These are phyloP conservation scores for Petrolisthes cinctipes DNA, from an alignment of 2,888 invertebrate genomes.

Conservation along the genomic window DNA sequence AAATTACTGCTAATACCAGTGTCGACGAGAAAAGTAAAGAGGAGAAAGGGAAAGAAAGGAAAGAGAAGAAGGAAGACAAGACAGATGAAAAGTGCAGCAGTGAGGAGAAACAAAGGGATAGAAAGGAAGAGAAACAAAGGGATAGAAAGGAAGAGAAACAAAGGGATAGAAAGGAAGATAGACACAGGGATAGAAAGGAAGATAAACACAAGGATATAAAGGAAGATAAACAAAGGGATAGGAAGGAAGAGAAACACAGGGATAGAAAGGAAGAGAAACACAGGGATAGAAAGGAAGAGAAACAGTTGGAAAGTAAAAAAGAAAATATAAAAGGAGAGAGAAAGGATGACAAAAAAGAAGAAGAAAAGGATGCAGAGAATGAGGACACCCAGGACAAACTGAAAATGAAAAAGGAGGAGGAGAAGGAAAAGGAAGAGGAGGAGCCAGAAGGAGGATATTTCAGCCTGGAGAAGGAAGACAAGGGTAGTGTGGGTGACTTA, in stretches of 20 bases:
- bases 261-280: not conserved
- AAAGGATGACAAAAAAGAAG: not conserved
- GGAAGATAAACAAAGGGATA: not conserved
- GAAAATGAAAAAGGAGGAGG: not conserved
- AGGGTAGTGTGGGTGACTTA: conserved; percentile 30
- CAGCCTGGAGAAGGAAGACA: conserved; percentile 60
- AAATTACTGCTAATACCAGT: not conserved
- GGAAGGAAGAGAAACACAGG: not conserved
- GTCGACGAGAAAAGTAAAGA: not conserved
- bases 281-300: not conserved
- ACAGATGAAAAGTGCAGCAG: not conserved
- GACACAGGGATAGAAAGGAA: not conserved
- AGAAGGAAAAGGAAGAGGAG: conserved; percentile 20
- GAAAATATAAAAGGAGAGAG: not conserved
- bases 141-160: not conserved
- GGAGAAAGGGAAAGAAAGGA: not conserved
- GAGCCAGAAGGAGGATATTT: conserved; percentile 63
- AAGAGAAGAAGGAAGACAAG: not conserved
- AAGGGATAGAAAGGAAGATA: not conserved
- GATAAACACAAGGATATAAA: not conserved
- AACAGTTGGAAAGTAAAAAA: not conserved
- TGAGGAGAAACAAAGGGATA: not conserved
- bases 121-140: not conserved
- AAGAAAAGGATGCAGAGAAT: not conserved
- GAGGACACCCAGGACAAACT: not conserved